These are phyloP conservation scores for Palythoa grandiflora DNA, from an alignment of 92 coral and sea anemone genomes.

Conservation along the genomic window DNA sequence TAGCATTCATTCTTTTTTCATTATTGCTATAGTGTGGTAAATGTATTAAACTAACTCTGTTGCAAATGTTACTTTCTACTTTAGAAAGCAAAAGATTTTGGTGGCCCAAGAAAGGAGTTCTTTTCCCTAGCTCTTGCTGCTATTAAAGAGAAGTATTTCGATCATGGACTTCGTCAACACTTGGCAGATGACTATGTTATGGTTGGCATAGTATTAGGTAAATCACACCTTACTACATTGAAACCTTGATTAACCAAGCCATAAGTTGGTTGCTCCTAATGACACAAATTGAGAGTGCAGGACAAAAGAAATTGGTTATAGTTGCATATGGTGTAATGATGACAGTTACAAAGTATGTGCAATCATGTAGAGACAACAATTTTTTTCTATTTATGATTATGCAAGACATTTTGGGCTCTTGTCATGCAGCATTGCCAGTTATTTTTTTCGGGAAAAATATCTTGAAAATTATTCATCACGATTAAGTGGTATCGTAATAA, in stretches of 20 bases:
- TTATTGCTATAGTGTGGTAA: slow-evolving; percentile 5
- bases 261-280: slow-evolving; percentile 14
- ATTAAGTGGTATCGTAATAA: slow-evolving; percentile 9
- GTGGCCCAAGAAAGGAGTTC: slow-evolving; percentile 62
- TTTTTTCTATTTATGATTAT: slow-evolving; percentile 19
- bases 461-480: background rate
- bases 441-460: background rate
- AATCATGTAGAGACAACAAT: slow-evolving; percentile 6
- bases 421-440: slow-evolving; percentile 8
- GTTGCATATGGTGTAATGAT: background rate
- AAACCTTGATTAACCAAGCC: slow-evolving; percentile 15
- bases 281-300: slow-evolving; percentile 14
- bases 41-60: slow-evolving; percentile 5
- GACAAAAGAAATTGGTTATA: slow-evolving; percentile 1
- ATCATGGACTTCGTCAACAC: slow-evolving; percentile 18
- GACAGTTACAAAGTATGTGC: background rate
- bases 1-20: background rate
- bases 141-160: slow-evolving; percentile 42
- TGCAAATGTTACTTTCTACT: slow-evolving; percentile 23
- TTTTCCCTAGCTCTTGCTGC: slow-evolving; percentile 43
- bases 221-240: slow-evolving; percentile 20
- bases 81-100: slow-evolving; percentile 59
- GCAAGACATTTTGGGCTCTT: slow-evolving; percentile 14
- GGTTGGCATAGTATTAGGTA: slow-evolving; percentile 24
- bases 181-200: slow-evolving; percentile 25